These are phyloP conservation scores for Sialis fuliginosa DNA, from an alignment of 2,888 invertebrate species.

Conservation along the genomic window DNA sequence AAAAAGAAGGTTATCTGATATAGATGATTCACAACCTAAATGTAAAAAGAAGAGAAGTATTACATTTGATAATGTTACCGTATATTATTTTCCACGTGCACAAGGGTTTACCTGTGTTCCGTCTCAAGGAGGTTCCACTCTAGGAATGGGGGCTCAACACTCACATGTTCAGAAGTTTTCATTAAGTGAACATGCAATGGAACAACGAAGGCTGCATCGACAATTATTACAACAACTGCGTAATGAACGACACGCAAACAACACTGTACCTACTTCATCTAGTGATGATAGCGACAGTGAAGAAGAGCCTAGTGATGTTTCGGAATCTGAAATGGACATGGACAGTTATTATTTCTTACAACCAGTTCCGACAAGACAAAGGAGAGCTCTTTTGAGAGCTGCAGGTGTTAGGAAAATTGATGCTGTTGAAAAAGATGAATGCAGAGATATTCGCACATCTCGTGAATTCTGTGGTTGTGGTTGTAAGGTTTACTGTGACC, in stretches of 20 bases:
- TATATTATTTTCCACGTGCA: constrained; percentile 85
- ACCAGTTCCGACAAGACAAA: constrained; percentile 82
- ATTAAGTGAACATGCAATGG: constrained; percentile 72
- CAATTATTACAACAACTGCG: constrained; percentile 55
- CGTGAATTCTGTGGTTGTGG: constrained; percentile 88
- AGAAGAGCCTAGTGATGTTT: constrained; percentile 63
- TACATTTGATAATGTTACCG: constrained; percentile 80
- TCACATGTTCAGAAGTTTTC: constrained; percentile 60
- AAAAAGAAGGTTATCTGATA: constrained; percentile 40
- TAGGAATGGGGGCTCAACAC: constrained; percentile 76
- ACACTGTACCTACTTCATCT: constrained; percentile 38
- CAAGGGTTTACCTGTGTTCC: constrained; percentile 88
- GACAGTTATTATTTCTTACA: constrained; percentile 82
- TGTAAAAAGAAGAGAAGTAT: constrained; percentile 66
- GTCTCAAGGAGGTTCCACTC: constrained; percentile 75
- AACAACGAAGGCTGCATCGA: constrained; percentile 73
- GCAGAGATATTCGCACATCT: constrained; percentile 77
- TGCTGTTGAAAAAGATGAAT: constrained; percentile 82
- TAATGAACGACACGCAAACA: constrained; percentile 41
- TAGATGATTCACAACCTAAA: constrained; percentile 26
- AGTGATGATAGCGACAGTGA: constrained; percentile 75
- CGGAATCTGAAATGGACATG: constrained; percentile 69
- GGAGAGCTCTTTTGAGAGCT: constrained; percentile 72
- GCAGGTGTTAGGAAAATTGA: constrained; percentile 91
- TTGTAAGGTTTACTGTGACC: constrained; percentile 86